Percentiles rank a stretch among this genome's conserved stretches.
Conservation (phyloP, 2,888 invertebrate genomes). For the Lasiommata megera region DNA sequence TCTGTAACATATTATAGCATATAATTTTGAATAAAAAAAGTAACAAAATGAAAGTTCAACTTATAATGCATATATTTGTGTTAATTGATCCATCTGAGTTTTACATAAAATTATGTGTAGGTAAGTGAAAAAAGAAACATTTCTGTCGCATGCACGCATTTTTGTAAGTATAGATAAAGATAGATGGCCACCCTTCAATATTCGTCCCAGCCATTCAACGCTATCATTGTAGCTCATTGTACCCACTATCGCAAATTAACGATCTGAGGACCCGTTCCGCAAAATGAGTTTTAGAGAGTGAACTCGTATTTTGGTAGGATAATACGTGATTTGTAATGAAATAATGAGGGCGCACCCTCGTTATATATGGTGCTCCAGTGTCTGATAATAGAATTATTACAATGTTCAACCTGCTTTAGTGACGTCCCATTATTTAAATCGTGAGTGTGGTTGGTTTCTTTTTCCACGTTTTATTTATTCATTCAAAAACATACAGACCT, state of each 20-base stretch:
- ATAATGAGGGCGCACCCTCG: conserved; percentile 20
- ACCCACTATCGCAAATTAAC: conserved; percentile 56
- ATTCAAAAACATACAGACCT: too few species aligned
- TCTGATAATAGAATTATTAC: conserved; percentile 2
- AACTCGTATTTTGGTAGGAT: conserved; percentile 30
- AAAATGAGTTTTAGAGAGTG: conserved; percentile 38
- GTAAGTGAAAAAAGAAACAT: neutral
- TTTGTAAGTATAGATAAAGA: conserved; percentile 8
- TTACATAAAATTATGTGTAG: neutral
- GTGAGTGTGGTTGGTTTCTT: neutral
- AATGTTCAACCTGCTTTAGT: conserved; percentile 2
- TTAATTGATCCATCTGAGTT: neutral
- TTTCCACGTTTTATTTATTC: neutral
- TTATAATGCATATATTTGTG: too few species aligned
- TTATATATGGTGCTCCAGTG: conserved; percentile 5
- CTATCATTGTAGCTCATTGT: conserved; percentile 42
- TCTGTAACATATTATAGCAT: too few species aligned
- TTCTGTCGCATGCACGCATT: neutral
- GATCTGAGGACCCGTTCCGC: conserved; percentile 45
- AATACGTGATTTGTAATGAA: conserved; percentile 30
- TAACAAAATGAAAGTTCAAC: too few species aligned
- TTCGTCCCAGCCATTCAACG: conserved; percentile 43
- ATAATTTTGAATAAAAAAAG: too few species aligned
- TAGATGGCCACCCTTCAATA: conserved; percentile 33
- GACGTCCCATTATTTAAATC: neutral